phyloP scores from a whole-genome alignment of 1,140 invertebrate genomes.

The Ylistrum balloti region DNA sequence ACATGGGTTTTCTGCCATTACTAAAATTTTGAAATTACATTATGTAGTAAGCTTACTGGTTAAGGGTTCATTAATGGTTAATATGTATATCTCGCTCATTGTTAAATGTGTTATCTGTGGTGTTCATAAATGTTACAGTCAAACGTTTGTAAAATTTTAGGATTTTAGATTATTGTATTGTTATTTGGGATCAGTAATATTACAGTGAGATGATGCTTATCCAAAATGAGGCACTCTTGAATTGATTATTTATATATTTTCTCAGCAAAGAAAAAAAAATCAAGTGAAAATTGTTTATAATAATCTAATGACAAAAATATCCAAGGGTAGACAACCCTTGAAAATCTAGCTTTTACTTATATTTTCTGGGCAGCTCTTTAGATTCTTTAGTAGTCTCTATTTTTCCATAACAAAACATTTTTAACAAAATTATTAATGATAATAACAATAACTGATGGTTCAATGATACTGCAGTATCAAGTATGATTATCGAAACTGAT shows the following conservation, averaged over 20 bases:
- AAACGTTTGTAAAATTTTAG: not conserved
- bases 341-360: not conserved
- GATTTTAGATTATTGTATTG: slow-evolving; percentile 30
- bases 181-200: not conserved
- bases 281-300: not conserved
- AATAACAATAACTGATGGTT: not conserved
- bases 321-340: slow-evolving; percentile 16
- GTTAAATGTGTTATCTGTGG: not conserved
- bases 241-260: not conserved
- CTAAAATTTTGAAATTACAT: not conserved
- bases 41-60: not conserved
- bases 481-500: not conserved
- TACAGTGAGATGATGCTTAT: not conserved
- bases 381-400: not conserved
- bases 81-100: slow-evolving; percentile 26
- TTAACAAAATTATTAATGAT: not conserved
- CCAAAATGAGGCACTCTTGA: not conserved
- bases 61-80: not conserved
- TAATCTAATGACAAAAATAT: not conserved
- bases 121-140: not conserved
- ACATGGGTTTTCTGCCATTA: not conserved
- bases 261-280: slow-evolving; percentile 6
- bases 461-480: not conserved
- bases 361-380: not conserved
- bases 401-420: not conserved